phyloP scores from a whole-genome alignment of 1,140 invertebrate genomes.

The Penaeus vannamei region DNA sequence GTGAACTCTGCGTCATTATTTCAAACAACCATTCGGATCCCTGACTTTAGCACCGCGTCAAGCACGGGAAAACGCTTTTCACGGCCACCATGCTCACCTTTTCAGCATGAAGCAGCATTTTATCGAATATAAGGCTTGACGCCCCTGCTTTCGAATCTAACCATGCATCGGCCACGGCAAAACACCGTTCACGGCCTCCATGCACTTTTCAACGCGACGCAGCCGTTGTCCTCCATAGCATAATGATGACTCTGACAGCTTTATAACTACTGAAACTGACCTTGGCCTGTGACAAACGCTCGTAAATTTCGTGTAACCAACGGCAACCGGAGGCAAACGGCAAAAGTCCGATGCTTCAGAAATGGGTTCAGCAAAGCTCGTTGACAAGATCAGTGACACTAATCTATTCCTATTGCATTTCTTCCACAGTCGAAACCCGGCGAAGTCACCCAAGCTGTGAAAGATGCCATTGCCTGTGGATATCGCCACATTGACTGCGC shows the following conservation, averaged over 20 bases:
- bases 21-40: too few relatives aligned
- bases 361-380: background rate
- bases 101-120: background rate
- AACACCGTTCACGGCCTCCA: too few relatives aligned
- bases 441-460: conserved; percentile 82
- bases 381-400: background rate
- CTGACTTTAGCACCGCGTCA: too few relatives aligned
- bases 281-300: too few relatives aligned
- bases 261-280: too few relatives aligned
- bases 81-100: background rate
- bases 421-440: conserved; percentile 79
- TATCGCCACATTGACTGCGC: conserved; percentile 95
- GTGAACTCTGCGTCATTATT: too few relatives aligned
- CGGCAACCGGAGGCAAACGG: too few relatives aligned
- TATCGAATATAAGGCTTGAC: too few relatives aligned
- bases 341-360: background rate
- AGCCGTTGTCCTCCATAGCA: background rate
- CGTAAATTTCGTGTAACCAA: too few relatives aligned
- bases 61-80: background rate
- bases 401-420: conserved; percentile 12
- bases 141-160: too few relatives aligned
- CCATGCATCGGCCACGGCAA: too few relatives aligned
- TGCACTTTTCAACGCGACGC: background rate
- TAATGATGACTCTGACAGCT: too few relatives aligned
- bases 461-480: conserved; percentile 84